Evolutionary conservation across 2,113 vertebrate species (phyloP), one percentile per base, ranked within the genome.

Genomic region (Paradisaea rubra): DNA sequence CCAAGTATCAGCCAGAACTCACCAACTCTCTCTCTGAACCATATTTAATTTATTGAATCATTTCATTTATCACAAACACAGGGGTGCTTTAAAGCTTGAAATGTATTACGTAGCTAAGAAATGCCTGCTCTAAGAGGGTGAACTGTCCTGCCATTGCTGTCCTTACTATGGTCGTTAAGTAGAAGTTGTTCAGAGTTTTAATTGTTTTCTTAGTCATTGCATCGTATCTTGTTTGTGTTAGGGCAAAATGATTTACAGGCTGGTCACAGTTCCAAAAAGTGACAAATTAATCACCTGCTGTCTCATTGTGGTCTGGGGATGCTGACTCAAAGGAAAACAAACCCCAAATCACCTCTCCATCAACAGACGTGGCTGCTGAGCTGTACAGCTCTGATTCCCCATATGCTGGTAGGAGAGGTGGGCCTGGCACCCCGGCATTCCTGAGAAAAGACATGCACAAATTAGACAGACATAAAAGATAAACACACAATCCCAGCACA

Each of bases 11-110:
- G 28, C 20, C 17, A 1, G 72, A 86, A 69, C 39, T 92, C 83
- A 72, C 24, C 49, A 73, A 23, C 24, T 77, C 31, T 59, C 20
- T 88, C 74, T 70, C 59, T 2, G 1, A 89, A 45, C 31, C 66
- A 66, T 70, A 35, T 73, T 95, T 93, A 82, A 93, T 92, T 79
- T 77, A 87, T 78, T 73, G 63, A 91, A 85, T 65, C 21, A 65
- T 80, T 92, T 95, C 28, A 91, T 92, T 92, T 91, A 70, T 85
- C 69, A 85, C 35, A 85, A 60, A 23, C 81, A 63, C 80, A 56
- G 72, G 77, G 31, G 25, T 85, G 70, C 56, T 96, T 87, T 94
- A 93, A 86, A 81, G 15, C 19, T 70, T 80, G 44, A 82, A 84
- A 73, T 57, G 31, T 28, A 64, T 93, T 94, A 70, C 19, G 4